Conservation (phyloP, 2,113 vertebrate species). For the mouse (Mus musculus) region DNA sequence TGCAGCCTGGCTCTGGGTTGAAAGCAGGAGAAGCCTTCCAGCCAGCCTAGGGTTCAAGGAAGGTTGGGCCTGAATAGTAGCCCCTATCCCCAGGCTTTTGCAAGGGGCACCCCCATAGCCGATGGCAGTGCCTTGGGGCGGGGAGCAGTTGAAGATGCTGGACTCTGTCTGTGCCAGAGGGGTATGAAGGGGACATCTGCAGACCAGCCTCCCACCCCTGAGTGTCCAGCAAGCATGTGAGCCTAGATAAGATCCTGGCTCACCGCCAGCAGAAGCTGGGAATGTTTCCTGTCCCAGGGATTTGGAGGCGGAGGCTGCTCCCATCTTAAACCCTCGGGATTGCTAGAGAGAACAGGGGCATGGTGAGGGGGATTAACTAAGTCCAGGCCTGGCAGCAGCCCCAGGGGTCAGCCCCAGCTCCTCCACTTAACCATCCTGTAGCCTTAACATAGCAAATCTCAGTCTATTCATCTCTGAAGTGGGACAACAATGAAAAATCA, state of each 20-base stretch:
- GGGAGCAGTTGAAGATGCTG: not conserved
- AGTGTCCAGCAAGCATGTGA: conserved; percentile 78
- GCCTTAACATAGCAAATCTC: not conserved
- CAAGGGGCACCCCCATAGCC: not conserved
- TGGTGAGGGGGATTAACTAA: conserved; percentile 38
- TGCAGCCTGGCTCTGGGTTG: conserved; percentile 12
- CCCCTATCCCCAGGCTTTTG: not conserved
- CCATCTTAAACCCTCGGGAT: conserved; percentile 60
- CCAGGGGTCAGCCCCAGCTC: not conserved
- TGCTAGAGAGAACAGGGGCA: conserved; percentile 48
- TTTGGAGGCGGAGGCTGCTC: not conserved
- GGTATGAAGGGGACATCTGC: not conserved
- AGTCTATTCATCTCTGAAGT: conserved; percentile 25
- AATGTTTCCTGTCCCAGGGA: conserved; percentile 66
- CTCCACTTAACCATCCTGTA: not conserved
- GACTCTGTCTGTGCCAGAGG: not conserved
- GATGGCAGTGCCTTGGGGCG: not conserved
- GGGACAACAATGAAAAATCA: not conserved
- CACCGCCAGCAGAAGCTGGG: conserved; percentile 72
- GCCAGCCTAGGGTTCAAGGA: not conserved
- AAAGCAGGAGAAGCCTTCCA: not conserved
- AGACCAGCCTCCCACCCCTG: conserved; percentile 22
- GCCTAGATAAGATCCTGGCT: conserved; percentile 75
- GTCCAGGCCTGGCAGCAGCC: conserved; percentile 9
- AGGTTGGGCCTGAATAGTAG: not conserved